phyloP scores from a whole-genome alignment of 2,113 vertebrate genomes.

The Lepisosteus oculatus region DNA sequence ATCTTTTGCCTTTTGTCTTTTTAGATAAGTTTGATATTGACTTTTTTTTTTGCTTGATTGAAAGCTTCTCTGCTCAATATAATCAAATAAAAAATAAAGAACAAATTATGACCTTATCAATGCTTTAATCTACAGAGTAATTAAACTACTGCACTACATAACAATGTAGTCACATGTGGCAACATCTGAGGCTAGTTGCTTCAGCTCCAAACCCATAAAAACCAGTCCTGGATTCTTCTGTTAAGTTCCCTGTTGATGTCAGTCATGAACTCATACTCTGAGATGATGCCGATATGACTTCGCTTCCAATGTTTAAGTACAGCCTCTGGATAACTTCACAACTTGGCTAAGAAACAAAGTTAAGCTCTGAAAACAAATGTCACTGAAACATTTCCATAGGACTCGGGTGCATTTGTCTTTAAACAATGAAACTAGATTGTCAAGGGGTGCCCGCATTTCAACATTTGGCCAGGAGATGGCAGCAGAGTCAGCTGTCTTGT shows the following conservation, averaged over 20 bases:
- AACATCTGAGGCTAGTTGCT: conserved; percentile 11
- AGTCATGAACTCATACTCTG: conserved; percentile 15
- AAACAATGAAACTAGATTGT: conserved; percentile 13
- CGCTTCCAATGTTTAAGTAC: conserved; percentile 18
- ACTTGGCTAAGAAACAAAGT: conserved; percentile 21
- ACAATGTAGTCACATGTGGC: background rate
- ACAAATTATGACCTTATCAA: no score
- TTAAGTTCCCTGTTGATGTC: conserved; percentile 19
- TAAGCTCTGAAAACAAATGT: conserved; percentile 5
- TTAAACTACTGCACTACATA: no score
- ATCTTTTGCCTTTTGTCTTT: no score
- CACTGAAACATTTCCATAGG: conserved; percentile 23
- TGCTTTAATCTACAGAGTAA: no score
- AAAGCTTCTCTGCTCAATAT: no score
- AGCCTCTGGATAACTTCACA: conserved; percentile 17
- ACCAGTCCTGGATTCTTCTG: conserved; percentile 17
- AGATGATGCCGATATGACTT: conserved; percentile 22
- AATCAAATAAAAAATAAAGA: no score
- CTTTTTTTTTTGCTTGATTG: no score
- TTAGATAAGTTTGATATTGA: no score
- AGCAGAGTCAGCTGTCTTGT: conserved; percentile 7
- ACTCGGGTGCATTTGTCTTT: conserved; percentile 14
- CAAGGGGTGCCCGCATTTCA: conserved; percentile 15
- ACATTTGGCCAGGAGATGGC: conserved; percentile 16
- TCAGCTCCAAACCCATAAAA: conserved; percentile 23